Evolutionary conservation across 2,888 invertebrate species (phyloP), one percentile per base, ranked within the genome.

Genomic region (Ditylenchus weischeri): DNA sequence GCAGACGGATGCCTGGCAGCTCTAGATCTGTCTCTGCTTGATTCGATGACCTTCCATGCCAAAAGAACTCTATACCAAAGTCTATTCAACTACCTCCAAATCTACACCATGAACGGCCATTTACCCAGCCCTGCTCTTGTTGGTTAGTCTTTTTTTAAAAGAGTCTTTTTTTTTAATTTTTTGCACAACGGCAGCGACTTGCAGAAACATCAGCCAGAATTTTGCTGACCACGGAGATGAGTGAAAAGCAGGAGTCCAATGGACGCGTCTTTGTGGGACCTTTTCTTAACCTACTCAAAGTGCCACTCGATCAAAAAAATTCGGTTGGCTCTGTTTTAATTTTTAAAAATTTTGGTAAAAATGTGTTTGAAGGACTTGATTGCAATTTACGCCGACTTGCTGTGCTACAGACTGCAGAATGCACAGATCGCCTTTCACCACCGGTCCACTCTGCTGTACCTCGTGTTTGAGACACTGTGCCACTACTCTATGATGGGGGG

Each of bases 31-130:
- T 58, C 72, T 47, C 70, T 77, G 19, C 68, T 79, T 38, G 78
- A 79, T n/a, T 72, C 77, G 0, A 60, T 79, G 48, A 76, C 79
- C 1, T 66, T 75, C 58, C 72, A 75, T 57, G 74, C 78, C 6
- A 78, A 77, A 61, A 64, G 73, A 50, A 54, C 64, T 11, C 38
- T 68, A 29, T 67, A 67, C 47, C 36, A 35, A 11, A 59, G 36
- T 29, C 29, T 59, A 35, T 13, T 36, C 7, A 59, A 38, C 38
- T 59, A 59, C 35, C 43, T 59, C 6, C 59, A 59, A 8, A 36
- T 43, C 19, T 43, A 36, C 43, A 59, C 59, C 19, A 21, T 29
- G 35, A 69, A 36, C 21, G 36, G 38, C 35, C 57, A 23, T 8
- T 51, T 61, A 23, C 65, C 70, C 23, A 54, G 62, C 61, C 65